phyloP scores from a whole-genome alignment of 2,797 vertebrate genomes.

The Molossus alvarezi region DNA sequence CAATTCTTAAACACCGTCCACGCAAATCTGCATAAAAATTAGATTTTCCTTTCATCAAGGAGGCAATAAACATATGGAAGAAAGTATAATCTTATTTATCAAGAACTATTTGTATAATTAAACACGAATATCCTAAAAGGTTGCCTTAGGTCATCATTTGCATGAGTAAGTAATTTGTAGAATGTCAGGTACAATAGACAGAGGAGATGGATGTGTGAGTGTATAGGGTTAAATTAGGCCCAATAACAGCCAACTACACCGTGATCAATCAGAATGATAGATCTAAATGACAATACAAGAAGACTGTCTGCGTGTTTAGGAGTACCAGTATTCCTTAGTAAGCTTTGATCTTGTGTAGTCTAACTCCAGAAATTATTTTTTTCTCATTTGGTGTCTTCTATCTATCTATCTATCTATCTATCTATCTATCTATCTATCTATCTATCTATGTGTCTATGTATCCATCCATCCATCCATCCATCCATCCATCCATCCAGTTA shows the following conservation, averaged over 20 bases:
- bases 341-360: constrained; percentile 86
- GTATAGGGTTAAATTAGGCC: constrained; percentile 99
- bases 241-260: constrained; percentile 98
- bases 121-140: constrained; percentile 97
- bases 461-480: neutral
- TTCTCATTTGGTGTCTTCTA: neutral
- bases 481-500: neutral
- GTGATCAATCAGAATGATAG: constrained; percentile 99
- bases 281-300: constrained; percentile 97
- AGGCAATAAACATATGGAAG: constrained; percentile 95
- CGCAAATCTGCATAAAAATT: constrained; percentile 99
- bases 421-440: neutral
- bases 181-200: constrained; percentile 97
- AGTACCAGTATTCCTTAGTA: constrained; percentile 89
- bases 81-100: constrained; percentile 98
- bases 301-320: constrained; percentile 92
- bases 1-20: constrained; percentile 92
- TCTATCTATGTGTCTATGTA: fast-evolving
- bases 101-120: constrained; percentile 99
- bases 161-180: constrained; percentile 99
- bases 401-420: neutral
- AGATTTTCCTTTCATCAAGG: constrained; percentile 99
- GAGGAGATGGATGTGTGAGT: constrained; percentile 96
- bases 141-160: constrained; percentile 97
- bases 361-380: constrained; percentile 77